These are phyloP conservation scores for Synchiropus splendidus DNA, from an alignment of 2,113 vertebrate species.

Conservation along the genomic window DNA sequence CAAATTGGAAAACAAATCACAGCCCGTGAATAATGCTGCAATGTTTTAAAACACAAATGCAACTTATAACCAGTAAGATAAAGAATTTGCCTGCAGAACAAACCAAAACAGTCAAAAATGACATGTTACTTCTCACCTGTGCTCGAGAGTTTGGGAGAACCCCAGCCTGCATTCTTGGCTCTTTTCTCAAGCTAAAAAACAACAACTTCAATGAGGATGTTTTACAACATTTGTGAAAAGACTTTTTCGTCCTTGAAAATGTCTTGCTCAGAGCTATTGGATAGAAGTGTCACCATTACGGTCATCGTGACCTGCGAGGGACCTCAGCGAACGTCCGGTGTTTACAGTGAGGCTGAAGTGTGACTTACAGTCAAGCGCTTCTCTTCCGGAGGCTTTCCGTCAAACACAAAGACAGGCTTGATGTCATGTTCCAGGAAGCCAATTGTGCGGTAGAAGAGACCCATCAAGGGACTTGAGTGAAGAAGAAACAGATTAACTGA, in stretches of 20 bases:
- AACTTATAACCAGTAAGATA: too few relatives aligned
- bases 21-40: too few relatives aligned
- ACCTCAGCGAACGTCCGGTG: too few relatives aligned
- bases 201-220: too few relatives aligned
- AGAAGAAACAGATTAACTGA: background rate
- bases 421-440: slow-evolving; percentile 69
- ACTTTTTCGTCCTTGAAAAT: too few relatives aligned
- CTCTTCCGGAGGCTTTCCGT: slow-evolving; percentile 62
- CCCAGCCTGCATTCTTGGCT: slow-evolving; percentile 50
- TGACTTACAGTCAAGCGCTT: slow-evolving; percentile 60
- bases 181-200: slow-evolving; percentile 62
- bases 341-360: background rate
- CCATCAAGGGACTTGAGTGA: slow-evolving; percentile 49
- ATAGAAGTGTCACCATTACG: background rate
- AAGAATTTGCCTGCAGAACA: too few relatives aligned
- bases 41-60: too few relatives aligned
- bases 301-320: too few relatives aligned
- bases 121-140: slow-evolving; percentile 29
- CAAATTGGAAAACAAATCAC: too few relatives aligned
- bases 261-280: too few relatives aligned
- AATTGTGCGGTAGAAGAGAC: slow-evolving; percentile 67
- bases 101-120: too few relatives aligned
- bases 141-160: slow-evolving; percentile 16
- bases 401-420: slow-evolving; percentile 72
- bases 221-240: too few relatives aligned